A percentile compares a stretch with the other conserved stretches of the same genome.
These are phyloP conservation scores for Mallotus villosus DNA, from an alignment of 2,797 vertebrate genomes.

Conservation along the genomic window DNA sequence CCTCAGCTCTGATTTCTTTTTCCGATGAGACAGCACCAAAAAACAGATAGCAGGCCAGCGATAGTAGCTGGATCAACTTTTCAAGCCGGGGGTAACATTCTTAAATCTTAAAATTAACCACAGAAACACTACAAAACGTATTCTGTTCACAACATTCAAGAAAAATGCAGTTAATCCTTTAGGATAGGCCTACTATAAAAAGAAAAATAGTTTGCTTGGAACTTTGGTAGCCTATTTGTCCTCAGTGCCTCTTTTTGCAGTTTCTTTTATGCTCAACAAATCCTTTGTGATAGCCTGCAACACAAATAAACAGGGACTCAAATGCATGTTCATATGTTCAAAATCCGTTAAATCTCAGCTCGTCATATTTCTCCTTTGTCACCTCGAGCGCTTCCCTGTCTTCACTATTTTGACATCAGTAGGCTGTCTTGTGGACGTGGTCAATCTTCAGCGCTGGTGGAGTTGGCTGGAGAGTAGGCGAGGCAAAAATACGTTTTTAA, in stretches of 20 bases:
- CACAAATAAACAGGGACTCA: background rate
- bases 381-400: constrained; percentile 5
- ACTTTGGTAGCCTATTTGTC: background rate
- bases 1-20: constrained; percentile 68
- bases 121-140: constrained; percentile 10
- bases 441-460: constrained; percentile 1
- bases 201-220: background rate
- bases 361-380: constrained; percentile 38
- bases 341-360: constrained; percentile 34
- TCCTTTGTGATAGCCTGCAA: background rate
- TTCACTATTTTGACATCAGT: constrained; percentile 18
- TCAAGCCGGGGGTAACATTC: constrained; percentile 62
- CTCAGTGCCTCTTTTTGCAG: background rate
- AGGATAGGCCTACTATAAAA: background rate
- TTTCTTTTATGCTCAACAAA: background rate
- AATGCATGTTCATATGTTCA: background rate
- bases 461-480: constrained; percentile 16
- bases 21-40: constrained; percentile 53
- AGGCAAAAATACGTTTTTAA: constrained; percentile 28
- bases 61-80: constrained; percentile 54
- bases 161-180: background rate
- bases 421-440: constrained; percentile 62
- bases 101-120: constrained; percentile 38
- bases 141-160: constrained; percentile 1
- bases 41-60: constrained; percentile 64